These are phyloP conservation scores for Archivesica marissinica DNA, from an alignment of 1,140 invertebrate species.

Conservation along the genomic window DNA sequence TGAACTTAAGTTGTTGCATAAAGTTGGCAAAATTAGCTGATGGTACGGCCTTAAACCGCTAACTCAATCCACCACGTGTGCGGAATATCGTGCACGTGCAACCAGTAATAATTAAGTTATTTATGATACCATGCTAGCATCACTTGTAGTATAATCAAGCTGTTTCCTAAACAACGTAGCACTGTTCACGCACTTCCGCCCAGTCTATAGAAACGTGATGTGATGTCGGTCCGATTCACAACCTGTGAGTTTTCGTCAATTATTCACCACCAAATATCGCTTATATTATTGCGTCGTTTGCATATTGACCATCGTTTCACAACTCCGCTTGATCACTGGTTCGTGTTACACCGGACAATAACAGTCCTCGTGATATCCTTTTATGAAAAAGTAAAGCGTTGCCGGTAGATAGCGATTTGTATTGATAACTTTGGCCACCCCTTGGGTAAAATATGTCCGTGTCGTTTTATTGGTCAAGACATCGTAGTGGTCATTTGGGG, in stretches of 20 bases:
- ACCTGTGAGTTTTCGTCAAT: background rate
- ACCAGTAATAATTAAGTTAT: too few relatives aligned
- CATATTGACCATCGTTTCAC: conserved; percentile 43
- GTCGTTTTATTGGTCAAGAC: conserved; percentile 34
- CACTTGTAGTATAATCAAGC: too few relatives aligned
- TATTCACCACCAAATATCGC: conserved; percentile 20
- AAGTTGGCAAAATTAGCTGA: too few relatives aligned
- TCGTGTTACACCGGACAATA: background rate
- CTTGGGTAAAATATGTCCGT: conserved; percentile 30
- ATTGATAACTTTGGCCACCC: conserved; percentile 21
- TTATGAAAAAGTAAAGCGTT: conserved; percentile 7
- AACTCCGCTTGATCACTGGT: background rate
- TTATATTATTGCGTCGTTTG: conserved; percentile 19
- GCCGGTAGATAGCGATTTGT: background rate
- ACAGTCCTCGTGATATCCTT: background rate
- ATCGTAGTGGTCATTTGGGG: conserved; percentile 43
- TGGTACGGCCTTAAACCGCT: too few relatives aligned
- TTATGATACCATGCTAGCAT: too few relatives aligned
- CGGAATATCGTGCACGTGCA: too few relatives aligned
- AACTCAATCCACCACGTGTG: too few relatives aligned
- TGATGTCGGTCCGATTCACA: conserved; percentile 1
- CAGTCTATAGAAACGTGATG: too few relatives aligned
- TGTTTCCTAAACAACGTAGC: too few relatives aligned
- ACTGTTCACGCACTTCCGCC: too few relatives aligned
- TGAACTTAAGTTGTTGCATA: too few relatives aligned